phyloP scores from a whole-genome alignment of 1,140 invertebrate species.

The Pteromalus puparum region DNA sequence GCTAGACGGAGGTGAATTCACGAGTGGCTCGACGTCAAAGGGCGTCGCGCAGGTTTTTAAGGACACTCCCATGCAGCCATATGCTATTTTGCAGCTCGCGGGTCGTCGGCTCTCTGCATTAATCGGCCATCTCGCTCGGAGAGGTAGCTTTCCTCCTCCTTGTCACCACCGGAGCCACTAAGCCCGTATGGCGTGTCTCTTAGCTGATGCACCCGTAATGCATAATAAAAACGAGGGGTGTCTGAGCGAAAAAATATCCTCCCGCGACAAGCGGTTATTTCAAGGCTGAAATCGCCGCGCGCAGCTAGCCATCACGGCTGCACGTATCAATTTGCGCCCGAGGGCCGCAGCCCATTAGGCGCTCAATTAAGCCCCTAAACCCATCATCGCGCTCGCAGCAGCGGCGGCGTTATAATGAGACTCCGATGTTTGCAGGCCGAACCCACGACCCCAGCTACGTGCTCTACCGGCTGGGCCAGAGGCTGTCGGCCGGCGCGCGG shows the following conservation, averaged over 20 bases:
- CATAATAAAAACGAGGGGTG: constrained; percentile 45
- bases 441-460: constrained; percentile 88
- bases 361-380: constrained; percentile 26
- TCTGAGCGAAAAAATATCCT: not conserved
- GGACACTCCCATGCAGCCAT: constrained; percentile 46
- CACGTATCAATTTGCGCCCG: constrained; percentile 31
- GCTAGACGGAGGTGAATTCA: not conserved
- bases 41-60: constrained; percentile 21
- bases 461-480: constrained; percentile 86
- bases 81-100: not conserved
- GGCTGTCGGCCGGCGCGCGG: constrained; percentile 84
- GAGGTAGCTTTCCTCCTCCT: not conserved
- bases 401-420: constrained; percentile 8
- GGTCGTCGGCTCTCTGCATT: constrained; percentile 60
- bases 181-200: constrained; percentile 37
- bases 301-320: not conserved
- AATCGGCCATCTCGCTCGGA: constrained; percentile 61
- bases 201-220: constrained; percentile 17
- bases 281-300: not conserved
- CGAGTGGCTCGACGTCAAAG: constrained; percentile 14
- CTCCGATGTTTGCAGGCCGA: constrained; percentile 79
- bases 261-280: not conserved
- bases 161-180: not conserved
- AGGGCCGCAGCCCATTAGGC: constrained; percentile 14
- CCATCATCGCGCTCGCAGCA: not conserved